phyloP scores from a whole-genome alignment of 2,113 vertebrate genomes.

The Falco punctatus region DNA sequence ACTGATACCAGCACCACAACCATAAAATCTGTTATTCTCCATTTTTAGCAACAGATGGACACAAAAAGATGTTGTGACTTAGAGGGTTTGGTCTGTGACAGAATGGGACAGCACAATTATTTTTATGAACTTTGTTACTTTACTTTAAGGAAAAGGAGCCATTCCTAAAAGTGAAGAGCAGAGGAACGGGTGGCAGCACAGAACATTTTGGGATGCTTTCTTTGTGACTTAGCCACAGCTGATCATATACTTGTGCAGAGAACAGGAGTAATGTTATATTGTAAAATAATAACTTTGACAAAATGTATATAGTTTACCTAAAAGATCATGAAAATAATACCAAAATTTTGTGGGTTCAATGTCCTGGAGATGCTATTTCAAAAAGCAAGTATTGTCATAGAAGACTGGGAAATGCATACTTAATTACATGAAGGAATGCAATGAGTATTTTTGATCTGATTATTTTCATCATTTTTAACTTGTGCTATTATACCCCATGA shows the following conservation, averaged over 20 bases:
- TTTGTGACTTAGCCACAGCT: background rate
- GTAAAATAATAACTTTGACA: background rate
- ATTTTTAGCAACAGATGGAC: background rate
- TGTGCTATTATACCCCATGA: background rate
- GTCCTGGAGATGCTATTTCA: background rate
- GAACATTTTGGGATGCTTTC: background rate
- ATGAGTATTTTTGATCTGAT: background rate
- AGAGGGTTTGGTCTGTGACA: background rate
- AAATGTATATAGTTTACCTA: background rate
- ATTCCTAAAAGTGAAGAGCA: background rate
- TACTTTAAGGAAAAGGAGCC: background rate
- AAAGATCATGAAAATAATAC: background rate
- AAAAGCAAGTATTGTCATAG: background rate
- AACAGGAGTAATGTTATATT: background rate
- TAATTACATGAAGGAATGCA: background rate
- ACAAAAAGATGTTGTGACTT: background rate
- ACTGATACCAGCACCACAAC: background rate
- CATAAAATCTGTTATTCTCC: background rate
- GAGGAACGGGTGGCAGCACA: background rate
- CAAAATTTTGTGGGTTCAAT: background rate
- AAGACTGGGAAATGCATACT: background rate
- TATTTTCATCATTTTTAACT: background rate
- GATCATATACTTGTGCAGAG: background rate
- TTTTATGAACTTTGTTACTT: background rate
- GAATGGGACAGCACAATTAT: background rate